phyloP scores from a whole-genome alignment of 2,888 invertebrate species.

The Lysandra coridon region DNA sequence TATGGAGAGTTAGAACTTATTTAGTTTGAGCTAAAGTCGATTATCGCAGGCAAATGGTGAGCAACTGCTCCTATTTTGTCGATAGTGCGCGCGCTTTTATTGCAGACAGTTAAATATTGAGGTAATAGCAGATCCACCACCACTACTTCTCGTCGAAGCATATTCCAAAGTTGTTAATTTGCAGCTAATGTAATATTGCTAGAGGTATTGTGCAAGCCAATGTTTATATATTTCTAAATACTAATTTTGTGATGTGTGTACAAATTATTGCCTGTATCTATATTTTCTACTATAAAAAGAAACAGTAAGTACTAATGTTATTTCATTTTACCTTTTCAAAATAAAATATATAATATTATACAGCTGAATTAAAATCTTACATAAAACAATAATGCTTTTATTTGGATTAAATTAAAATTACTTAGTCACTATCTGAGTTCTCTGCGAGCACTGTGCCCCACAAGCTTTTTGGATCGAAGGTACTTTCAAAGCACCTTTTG shows the following conservation, averaged over 20 bases:
- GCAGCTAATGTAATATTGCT: conserved; percentile 29
- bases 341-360: conserved; percentile 18
- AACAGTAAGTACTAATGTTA: conserved; percentile 71
- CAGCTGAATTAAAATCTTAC: conserved; percentile 31
- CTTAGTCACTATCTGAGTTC: conserved; percentile 84
- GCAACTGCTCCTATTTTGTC: not conserved
- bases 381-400: conserved; percentile 31
- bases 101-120: not conserved
- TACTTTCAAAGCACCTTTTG: conserved; percentile 86
- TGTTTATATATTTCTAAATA: conserved; percentile 44
- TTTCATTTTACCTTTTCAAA: conserved; percentile 58
- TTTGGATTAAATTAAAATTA: conserved; percentile 33
- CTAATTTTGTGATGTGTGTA: conserved; percentile 72
- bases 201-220: conserved; percentile 31
- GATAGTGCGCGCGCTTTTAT: not conserved
- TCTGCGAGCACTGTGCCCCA: conserved; percentile 83
- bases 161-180: conserved; percentile 12
- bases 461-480: conserved; percentile 83
- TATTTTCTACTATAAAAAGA: conserved; percentile 80
- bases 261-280: conserved; percentile 72
- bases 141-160: conserved; percentile 7
- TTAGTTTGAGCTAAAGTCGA: not conserved
- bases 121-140: not conserved
- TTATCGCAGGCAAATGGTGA: not conserved
- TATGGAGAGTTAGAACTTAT: not conserved